Evolutionary conservation across 2,888 invertebrate genomes (phyloP), one percentile per base, ranked within the genome.

Genomic region (Sminthurinus aureus): DNA sequence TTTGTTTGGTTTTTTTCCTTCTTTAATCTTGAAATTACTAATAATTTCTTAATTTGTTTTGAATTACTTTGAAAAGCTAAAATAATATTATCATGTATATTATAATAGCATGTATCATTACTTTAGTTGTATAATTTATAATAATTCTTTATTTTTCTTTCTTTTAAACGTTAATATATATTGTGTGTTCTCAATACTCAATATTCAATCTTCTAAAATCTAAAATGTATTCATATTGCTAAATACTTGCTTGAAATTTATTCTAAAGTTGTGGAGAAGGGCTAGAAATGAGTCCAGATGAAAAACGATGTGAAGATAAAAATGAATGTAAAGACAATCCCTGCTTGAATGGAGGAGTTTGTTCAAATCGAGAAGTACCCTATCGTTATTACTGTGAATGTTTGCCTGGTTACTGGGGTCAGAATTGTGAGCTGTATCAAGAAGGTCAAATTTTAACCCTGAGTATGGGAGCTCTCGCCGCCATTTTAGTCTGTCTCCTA

Each of bases 381-480:
- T 93, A 96, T 89, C 93, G 95, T 50, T 95, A 94, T 90, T 94
- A 95, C 90, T 98, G 98, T 92, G 94, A 95, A 89, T 98, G 97
- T 90, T 95, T 95, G 75, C 96, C 96, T 89, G 96, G 97, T 88
- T 97, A 95, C 92, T 96, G 96, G 95, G 97, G 97, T 89, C 96
- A 96, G 91, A 96, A 96, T 92, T 98, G 98, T 91, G 97, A 96
- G 90, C 94, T 96, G 89, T 94, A 96, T 87, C 96, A 96, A 90
- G 97, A 98, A 91, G 97, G 97, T 89, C 96, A 96, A 92, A 96
- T 96, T 87, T 93, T 98, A 89, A 97, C 97, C 90, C 94, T 99
- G 90, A 97, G 98, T 92, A 96, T 96, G 94, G 97, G 98, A 89
- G 98, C 98, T 86, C 93, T 99, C 89, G 97, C 98, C 87, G 98